A percentile compares a stretch with the other conserved stretches of the same genome.
These are phyloP conservation scores for Gortyna flavago DNA, from an alignment of 2,888 invertebrate genomes.

Conservation along the genomic window DNA sequence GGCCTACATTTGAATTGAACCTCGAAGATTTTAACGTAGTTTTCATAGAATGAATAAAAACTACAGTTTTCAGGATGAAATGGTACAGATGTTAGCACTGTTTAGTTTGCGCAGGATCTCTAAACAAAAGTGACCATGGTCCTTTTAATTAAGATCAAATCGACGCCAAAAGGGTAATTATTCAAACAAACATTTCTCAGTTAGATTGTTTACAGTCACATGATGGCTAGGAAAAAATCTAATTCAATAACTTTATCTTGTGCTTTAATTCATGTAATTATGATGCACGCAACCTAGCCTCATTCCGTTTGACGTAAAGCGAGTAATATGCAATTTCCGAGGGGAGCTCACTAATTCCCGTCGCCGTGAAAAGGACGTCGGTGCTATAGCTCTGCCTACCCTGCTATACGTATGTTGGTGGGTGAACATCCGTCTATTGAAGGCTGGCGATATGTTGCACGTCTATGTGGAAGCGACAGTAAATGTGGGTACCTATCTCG, in stretches of 20 bases:
- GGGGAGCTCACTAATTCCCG: constrained; percentile 8
- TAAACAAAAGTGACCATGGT: not conserved
- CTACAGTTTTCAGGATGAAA: not conserved
- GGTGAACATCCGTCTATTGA: constrained; percentile 7
- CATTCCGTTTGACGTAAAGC: not conserved
- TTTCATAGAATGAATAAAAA: not conserved
- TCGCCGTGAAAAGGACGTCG: constrained; percentile 27
- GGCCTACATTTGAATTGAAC: not conserved
- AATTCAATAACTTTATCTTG: not conserved
- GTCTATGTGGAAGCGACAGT: not conserved
- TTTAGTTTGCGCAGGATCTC: not conserved
- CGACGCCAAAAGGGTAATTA: not conserved
- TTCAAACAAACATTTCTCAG: not conserved
- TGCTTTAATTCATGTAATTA: not conserved
- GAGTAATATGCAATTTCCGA: constrained; percentile 44
- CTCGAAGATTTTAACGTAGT: not conserved
- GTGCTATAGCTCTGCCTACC: constrained; percentile 4
- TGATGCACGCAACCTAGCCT: not conserved
- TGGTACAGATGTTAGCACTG: not conserved
- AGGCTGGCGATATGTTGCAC: not conserved
- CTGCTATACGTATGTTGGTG: not conserved
- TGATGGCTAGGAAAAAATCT: not conserved
- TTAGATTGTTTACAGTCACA: not conserved
- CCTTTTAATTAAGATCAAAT: not conserved
- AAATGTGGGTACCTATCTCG: not conserved